Evolutionary conservation across 2,888 invertebrate species (phyloP).

Genomic region (Heterodera filipjevi): DNA sequence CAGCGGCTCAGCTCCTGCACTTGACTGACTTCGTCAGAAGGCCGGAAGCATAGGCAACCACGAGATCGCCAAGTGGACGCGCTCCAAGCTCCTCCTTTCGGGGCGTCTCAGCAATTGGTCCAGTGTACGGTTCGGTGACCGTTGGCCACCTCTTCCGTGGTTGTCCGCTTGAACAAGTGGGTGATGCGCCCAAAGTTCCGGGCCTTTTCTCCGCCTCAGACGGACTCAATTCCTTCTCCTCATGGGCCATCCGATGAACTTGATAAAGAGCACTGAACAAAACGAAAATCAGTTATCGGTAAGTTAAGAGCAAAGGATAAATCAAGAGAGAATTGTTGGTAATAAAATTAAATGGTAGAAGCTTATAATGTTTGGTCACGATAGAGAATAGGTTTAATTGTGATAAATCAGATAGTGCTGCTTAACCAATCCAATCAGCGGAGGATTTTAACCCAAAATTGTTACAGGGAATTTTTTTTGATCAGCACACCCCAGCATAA

Average conservation of each 20-base stretch:
- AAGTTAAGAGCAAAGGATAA: too few relatives aligned
- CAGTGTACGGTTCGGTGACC: slow-evolving; percentile 42
- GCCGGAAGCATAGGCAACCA: slow-evolving; percentile 41
- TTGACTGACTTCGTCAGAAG: slow-evolving; percentile 37
- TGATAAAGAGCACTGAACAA: slow-evolving; percentile 82
- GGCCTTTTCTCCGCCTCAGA: slow-evolving; percentile 15
- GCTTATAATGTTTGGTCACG: too few relatives aligned
- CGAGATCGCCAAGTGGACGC: slow-evolving; percentile 39
- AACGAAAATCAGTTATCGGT: too few relatives aligned
- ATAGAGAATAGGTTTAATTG: too few relatives aligned
- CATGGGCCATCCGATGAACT: slow-evolving; percentile 78
- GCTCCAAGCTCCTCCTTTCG: slow-evolving; percentile 39
- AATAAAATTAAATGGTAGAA: too few relatives aligned
- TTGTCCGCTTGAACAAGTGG: slow-evolving; percentile 45
- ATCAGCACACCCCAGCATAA: too few relatives aligned
- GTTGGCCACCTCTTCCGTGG: slow-evolving; percentile 47
- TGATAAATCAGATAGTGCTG: too few relatives aligned
- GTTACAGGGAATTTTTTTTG: too few relatives aligned
- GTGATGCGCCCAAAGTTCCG: slow-evolving; percentile 31
- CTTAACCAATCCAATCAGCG: too few relatives aligned
- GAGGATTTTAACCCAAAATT: too few relatives aligned
- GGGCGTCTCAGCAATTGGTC: slow-evolving; percentile 41
- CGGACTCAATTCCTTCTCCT: slow-evolving; percentile 40
- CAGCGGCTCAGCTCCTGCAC: slow-evolving; percentile 24
- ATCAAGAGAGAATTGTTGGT: too few relatives aligned